Conservation (phyloP, 2,113 vertebrate species). For the Oceanodroma tethys region DNA sequence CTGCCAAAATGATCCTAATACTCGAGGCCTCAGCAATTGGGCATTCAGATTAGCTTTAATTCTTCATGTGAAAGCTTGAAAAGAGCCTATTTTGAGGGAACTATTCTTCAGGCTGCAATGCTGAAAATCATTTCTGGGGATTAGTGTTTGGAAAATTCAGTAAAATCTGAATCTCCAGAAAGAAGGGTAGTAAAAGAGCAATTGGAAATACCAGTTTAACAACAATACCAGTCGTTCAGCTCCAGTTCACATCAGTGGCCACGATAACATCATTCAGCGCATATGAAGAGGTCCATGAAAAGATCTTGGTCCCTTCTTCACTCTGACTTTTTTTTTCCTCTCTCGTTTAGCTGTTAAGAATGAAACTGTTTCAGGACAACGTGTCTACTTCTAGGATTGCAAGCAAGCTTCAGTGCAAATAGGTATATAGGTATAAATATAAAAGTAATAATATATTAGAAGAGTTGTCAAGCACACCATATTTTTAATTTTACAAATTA, state of each 20-base stretch:
- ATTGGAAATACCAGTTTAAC: not conserved
- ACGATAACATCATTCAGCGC: accelerated
- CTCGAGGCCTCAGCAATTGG: not conserved
- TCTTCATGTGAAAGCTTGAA: not conserved
- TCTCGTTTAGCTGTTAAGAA: not conserved
- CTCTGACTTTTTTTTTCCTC: not conserved
- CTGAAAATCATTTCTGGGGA: not conserved
- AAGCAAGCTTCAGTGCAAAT: not conserved
- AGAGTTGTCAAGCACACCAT: not conserved
- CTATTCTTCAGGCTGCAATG: not conserved
- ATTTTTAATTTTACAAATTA: not conserved
- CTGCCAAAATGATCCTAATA: not conserved
- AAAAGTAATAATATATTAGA: not conserved
- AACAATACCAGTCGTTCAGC: not conserved
- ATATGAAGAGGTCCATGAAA: accelerated
- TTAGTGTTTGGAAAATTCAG: not conserved
- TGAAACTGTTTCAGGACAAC: not conserved
- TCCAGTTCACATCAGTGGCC: not conserved
- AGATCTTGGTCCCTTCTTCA: not conserved
- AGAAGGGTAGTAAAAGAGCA: not conserved
- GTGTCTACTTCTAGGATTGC: not conserved
- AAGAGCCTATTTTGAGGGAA: not conserved
- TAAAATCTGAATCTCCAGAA: not conserved
- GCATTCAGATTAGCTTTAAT: not conserved
- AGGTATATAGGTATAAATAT: not conserved